A percentile compares a stretch with the other conserved stretches of the same genome.
Evolutionary conservation across 1,140 invertebrate genomes (phyloP).

Genomic region (Marisa cornuarietis): DNA sequence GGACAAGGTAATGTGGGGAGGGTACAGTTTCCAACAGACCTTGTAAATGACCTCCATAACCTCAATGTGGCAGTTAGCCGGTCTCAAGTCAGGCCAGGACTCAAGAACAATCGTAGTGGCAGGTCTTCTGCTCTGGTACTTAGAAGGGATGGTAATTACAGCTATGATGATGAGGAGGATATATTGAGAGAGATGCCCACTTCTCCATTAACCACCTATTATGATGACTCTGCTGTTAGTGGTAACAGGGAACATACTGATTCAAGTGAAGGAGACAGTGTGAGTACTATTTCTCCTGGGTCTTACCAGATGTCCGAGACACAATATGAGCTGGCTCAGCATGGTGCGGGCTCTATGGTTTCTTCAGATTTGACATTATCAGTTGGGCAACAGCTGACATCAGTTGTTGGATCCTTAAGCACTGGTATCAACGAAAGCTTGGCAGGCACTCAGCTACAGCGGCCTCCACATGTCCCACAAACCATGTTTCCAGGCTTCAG

Average conservation of each 20-base stretch:
- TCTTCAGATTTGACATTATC: no score
- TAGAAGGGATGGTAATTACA: slow-evolving; percentile 1
- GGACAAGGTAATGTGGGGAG: no score
- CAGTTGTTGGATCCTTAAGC: no score
- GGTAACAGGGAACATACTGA: background rate
- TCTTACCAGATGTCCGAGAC: background rate
- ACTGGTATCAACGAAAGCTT: no score
- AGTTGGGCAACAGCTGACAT: no score
- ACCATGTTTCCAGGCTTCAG: slow-evolving; percentile 18
- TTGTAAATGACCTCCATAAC: slow-evolving; percentile 1
- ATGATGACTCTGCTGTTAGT: background rate
- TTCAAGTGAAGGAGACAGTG: background rate
- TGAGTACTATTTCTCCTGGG: background rate
- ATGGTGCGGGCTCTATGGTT: no score
- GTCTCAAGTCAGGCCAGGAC: slow-evolving; percentile 11
- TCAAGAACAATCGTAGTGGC: background rate
- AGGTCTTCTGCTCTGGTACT: background rate
- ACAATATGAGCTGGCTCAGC: no score
- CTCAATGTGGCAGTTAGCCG: background rate
- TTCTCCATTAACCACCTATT: background rate
- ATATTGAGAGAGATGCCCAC: background rate
- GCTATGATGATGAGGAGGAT: background rate
- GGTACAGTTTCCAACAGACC: no score
- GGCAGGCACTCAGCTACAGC: background rate
- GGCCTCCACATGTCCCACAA: background rate